Percentiles rank a stretch among this genome's conserved stretches.
phyloP scores from a whole-genome alignment of 2,113 vertebrate species.

The Neolamprologus modestus region DNA sequence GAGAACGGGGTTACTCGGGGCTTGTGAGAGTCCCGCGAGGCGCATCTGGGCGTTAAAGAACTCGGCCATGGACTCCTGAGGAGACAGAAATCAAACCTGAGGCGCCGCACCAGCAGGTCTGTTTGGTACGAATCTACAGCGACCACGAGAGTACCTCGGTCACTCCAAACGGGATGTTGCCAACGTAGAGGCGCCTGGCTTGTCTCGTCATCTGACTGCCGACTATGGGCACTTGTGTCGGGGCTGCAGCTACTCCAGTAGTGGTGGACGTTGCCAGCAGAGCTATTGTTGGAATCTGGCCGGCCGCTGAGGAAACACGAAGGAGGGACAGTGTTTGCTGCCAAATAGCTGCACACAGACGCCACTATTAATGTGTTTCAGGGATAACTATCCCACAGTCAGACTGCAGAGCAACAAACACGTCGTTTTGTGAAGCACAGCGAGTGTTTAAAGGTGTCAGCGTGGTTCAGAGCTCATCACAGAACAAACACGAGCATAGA shows the following conservation, averaged over 20 bases:
- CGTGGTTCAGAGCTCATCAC: not conserved
- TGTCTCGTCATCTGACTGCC: conserved; percentile 76
- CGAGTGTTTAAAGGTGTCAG: not conserved
- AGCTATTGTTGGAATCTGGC: conserved; percentile 68
- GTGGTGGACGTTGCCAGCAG: conserved; percentile 61
- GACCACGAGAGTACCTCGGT: conserved; percentile 45
- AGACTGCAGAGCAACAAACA: not conserved
- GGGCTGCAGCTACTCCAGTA: conserved; percentile 52
- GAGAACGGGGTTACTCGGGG: conserved; percentile 70
- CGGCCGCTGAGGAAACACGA: conserved; percentile 34
- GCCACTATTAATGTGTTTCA: not conserved
- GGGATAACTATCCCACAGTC: not conserved
- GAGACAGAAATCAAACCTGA: not conserved
- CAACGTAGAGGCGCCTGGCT: conserved; percentile 72
- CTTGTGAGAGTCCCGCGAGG: conserved; percentile 69
- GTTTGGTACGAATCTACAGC: rapidly evolving
- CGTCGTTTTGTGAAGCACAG: not conserved
- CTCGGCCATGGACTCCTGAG: conserved; percentile 73
- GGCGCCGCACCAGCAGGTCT: too few species aligned
- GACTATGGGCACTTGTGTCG: conserved; percentile 64
- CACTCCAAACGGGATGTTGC: conserved; percentile 73
- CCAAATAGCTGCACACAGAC: not conserved
- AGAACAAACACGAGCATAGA: not conserved
- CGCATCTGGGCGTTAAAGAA: conserved; percentile 76
- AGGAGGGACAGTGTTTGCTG: not conserved